A percentile compares a stretch with the other conserved stretches of the same genome.
Conservation (phyloP, 2,888 invertebrate species). For the Malacosoma neustria region DNA sequence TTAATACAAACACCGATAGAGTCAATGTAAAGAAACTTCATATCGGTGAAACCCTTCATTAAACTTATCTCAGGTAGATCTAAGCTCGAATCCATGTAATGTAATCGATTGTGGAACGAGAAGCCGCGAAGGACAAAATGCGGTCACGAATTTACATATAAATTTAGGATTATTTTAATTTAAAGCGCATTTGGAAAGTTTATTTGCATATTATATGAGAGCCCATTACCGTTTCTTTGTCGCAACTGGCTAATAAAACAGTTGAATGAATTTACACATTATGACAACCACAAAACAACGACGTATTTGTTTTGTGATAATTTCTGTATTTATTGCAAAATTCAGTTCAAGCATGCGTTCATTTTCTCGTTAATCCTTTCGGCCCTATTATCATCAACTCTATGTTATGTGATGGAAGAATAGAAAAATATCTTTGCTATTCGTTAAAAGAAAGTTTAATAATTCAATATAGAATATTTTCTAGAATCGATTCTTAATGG, state of each 20-base stretch:
- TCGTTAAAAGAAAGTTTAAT: no score
- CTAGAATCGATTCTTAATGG: no score
- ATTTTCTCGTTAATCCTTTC: no score
- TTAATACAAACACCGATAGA: conserved; percentile 39
- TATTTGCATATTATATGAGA: conserved; percentile 69
- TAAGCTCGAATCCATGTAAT: conserved; percentile 59
- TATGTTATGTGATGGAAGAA: no score
- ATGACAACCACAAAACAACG: no score
- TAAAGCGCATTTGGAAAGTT: conserved; percentile 63
- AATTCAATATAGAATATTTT: no score
- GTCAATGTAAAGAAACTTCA: conserved; percentile 46
- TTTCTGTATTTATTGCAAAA: no score
- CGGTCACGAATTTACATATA: conserved; percentile 70
- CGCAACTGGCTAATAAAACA: conserved; percentile 45
- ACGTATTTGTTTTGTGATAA: no score
- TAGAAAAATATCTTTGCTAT: no score
- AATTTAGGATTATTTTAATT: conserved; percentile 72
- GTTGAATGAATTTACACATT: conserved; percentile 49
- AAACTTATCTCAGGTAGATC: conserved; percentile 58
- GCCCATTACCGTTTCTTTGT: conserved; percentile 61
- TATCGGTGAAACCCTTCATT: conserved; percentile 58
- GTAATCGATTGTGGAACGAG: conserved; percentile 65
- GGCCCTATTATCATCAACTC: no score
- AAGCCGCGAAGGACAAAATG: conserved; percentile 66
- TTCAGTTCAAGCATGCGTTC: no score